A percentile compares a stretch with the other conserved stretches of the same genome.
Conservation (phyloP, 2,113 vertebrate genomes). For the Zosterops lateralis region DNA sequence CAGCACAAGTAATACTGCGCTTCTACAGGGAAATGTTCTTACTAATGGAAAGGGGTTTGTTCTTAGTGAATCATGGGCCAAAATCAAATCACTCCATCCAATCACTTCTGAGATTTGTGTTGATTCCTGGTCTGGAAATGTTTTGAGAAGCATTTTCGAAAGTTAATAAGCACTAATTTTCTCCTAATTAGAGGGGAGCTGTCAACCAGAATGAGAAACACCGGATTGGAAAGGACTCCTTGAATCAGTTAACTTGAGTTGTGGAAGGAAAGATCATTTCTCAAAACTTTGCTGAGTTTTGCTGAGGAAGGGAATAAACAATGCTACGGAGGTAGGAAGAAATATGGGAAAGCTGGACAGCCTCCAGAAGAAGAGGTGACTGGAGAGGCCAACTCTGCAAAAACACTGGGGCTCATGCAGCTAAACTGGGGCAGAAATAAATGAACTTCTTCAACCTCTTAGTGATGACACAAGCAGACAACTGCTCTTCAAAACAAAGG, state of each 20-base stretch:
- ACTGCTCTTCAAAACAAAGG: not conserved
- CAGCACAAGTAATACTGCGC: not conserved
- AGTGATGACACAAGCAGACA: not conserved
- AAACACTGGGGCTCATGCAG: not conserved
- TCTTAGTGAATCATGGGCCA: not conserved
- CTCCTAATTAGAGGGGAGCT: not conserved
- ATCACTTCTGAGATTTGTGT: not conserved
- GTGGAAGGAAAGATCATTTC: not conserved
- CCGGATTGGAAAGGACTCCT: not conserved
- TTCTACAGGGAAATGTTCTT: not conserved
- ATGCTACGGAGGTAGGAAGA: not conserved
- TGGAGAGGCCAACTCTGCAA: not conserved
- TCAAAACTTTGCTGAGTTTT: not conserved
- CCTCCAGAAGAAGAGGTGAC: not conserved
- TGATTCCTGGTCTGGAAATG: not conserved
- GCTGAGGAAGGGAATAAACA: not conserved
- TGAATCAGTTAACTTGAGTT: not conserved
- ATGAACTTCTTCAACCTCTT: not conserved
- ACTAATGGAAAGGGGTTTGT: constrained; percentile 13
- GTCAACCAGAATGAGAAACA: not conserved
- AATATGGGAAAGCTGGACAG: not conserved
- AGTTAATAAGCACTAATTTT: not conserved
- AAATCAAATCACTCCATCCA: constrained; percentile 10
- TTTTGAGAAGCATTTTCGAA: constrained; percentile 2
- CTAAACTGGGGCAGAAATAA: not conserved